Conservation (phyloP, 2,888 invertebrate species). For the Cataglyphis cursor region DNA sequence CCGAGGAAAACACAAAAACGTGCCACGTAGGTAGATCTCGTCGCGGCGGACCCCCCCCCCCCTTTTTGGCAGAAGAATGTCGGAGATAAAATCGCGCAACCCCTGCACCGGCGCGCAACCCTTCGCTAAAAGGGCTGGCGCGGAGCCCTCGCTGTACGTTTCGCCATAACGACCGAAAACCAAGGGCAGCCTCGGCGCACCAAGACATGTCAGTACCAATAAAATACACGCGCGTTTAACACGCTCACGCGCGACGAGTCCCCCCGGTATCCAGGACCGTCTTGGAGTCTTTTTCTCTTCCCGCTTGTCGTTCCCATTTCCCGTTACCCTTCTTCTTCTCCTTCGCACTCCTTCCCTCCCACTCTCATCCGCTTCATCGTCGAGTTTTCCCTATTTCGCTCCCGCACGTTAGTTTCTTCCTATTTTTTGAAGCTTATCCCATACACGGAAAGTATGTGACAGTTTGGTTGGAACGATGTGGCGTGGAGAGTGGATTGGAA, state of each 20-base stretch:
- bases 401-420: slow-evolving; percentile 70
- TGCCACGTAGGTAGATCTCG: slow-evolving; percentile 50
- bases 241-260: not conserved
- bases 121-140: slow-evolving; percentile 61
- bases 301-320: slow-evolving; percentile 67
- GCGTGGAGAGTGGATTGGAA: not conserved
- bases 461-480: slow-evolving; percentile 70
- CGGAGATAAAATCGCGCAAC: slow-evolving; percentile 79
- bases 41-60: slow-evolving; percentile 50
- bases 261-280: slow-evolving; percentile 40
- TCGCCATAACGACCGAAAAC: slow-evolving; percentile 39
- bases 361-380: slow-evolving; percentile 33
- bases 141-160: slow-evolving; percentile 44
- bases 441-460: slow-evolving; percentile 74
- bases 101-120: slow-evolving; percentile 67
- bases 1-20: slow-evolving; percentile 46
- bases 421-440: slow-evolving; percentile 75
- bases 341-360: not conserved
- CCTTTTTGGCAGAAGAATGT: slow-evolving; percentile 77
- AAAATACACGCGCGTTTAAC: slow-evolving; percentile 29
- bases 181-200: slow-evolving; percentile 4
- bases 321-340: slow-evolving; percentile 48
- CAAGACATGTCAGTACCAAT: slow-evolving; percentile 25
- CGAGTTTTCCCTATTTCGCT: slow-evolving; percentile 58
- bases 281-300: slow-evolving; percentile 54